Percentiles rank a stretch among this genome's conserved stretches.
Conservation (phyloP, 1,140 invertebrate species). For the Leptoteleia sp. region DNA sequence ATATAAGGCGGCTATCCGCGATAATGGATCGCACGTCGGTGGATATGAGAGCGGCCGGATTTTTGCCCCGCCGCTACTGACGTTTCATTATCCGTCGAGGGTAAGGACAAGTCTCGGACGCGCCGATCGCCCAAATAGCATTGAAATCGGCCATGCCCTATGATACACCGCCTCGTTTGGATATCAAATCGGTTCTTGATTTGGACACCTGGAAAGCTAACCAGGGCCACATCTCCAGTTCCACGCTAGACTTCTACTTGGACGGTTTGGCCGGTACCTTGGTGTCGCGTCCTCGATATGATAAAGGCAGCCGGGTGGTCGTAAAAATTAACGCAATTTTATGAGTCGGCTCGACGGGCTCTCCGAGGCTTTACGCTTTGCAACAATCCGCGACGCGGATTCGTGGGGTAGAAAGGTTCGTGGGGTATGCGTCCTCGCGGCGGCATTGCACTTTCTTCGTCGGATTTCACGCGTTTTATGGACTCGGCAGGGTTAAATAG, state of each 20-base stretch:
- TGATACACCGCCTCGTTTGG: too few species aligned
- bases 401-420: too few species aligned
- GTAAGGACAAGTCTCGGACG: too few species aligned
- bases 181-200: too few species aligned
- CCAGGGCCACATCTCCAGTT: too few species aligned
- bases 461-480: slow-evolving; percentile 56
- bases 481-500: slow-evolving; percentile 36
- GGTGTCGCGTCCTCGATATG: too few species aligned
- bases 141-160: too few species aligned
- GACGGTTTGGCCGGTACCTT: too few species aligned
- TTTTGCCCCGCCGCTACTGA: slow-evolving; percentile 27
- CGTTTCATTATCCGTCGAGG: slow-evolving; percentile 50
- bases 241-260: too few species aligned
- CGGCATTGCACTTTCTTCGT: slow-evolving; percentile 35
- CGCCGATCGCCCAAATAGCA: too few species aligned
- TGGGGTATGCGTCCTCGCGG: too few species aligned
- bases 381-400: slow-evolving; percentile 1
- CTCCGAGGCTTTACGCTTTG: slow-evolving; percentile 28
- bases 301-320: slow-evolving; percentile 11
- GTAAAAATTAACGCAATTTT: slow-evolving; percentile 45
- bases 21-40: slow-evolving; percentile 47
- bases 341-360: slow-evolving; percentile 15
- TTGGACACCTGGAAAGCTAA: too few species aligned
- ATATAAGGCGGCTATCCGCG: slow-evolving; percentile 48
- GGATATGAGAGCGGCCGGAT: slow-evolving; percentile 32